Evolutionary conservation across 2,888 invertebrate genomes (phyloP).

Genomic region (Dorcus parallelipipedus): DNA sequence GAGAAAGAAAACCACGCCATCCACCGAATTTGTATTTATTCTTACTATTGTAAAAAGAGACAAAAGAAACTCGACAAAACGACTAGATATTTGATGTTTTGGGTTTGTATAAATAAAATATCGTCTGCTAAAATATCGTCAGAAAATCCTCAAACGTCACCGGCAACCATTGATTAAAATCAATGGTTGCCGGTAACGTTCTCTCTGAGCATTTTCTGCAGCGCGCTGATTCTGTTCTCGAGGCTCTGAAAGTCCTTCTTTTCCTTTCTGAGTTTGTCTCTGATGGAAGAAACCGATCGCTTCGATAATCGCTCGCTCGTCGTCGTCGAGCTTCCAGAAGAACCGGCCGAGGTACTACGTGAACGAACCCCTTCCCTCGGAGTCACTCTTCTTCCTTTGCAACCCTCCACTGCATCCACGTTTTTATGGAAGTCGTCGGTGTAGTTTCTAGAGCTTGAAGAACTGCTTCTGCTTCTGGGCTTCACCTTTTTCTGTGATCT

Average conservation of each 20-base stretch:
- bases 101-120: slow-evolving; percentile 7
- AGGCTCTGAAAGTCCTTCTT: slow-evolving; percentile 44
- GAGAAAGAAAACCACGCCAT: too few species aligned
- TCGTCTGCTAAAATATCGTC: neutral
- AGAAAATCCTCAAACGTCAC: too few species aligned
- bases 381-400: neutral
- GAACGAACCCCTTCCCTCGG: slow-evolving; percentile 1
- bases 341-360: slow-evolving; percentile 24
- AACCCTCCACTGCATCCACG: neutral
- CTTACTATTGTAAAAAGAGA: neutral
- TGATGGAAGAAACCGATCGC: slow-evolving; percentile 5
- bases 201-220: slow-evolving; percentile 46
- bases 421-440: neutral
- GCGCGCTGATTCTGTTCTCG: slow-evolving; percentile 45
- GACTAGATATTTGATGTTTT: slow-evolving; percentile 11
- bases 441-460: slow-evolving; percentile 25
- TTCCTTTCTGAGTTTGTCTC: slow-evolving; percentile 23
- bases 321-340: slow-evolving; percentile 23
- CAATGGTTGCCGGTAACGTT: neutral
- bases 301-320: slow-evolving; percentile 3
- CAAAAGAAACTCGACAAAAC: neutral
- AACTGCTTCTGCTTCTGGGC: slow-evolving; percentile 28
- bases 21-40: too few species aligned
- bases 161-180: neutral
- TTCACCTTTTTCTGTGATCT: slow-evolving; percentile 6